Conservation (phyloP, 2,113 vertebrate genomes). For the Eudyptes chrysolophus region DNA sequence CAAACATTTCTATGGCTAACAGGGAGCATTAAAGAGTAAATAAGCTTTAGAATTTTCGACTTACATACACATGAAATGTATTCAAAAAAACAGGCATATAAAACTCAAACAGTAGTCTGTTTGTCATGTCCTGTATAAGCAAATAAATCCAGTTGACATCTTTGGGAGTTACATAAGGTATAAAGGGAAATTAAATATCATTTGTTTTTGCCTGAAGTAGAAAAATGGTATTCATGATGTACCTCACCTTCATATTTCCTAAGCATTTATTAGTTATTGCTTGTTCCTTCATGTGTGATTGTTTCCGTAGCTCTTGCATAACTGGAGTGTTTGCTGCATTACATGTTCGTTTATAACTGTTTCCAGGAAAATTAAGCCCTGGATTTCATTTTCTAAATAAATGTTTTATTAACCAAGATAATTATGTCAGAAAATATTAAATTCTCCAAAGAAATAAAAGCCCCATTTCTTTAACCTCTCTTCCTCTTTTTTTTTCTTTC, state of each 20-base stretch:
- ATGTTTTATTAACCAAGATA: not conserved
- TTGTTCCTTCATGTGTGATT: not conserved
- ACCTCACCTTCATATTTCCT: not conserved
- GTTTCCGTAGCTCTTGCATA: not conserved
- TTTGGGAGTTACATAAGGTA: not conserved
- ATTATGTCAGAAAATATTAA: not conserved
- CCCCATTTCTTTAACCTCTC: not conserved
- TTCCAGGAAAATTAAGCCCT: not conserved
- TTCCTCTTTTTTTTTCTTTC: not conserved
- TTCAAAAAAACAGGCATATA: rapidly evolving
- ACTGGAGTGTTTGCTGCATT: not conserved
- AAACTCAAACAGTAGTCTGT: not conserved
- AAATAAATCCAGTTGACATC: not conserved
- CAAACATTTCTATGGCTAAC: not conserved
- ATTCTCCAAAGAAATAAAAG: not conserved
- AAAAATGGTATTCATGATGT: not conserved
- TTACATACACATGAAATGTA: not conserved
- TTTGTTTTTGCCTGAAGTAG: not conserved
- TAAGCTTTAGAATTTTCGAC: not conserved
- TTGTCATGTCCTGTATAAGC: not conserved
- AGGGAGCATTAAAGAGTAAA: not conserved
- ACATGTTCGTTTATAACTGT: not conserved
- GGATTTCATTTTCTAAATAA: not conserved
- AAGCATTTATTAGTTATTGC: not conserved
- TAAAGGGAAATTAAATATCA: not conserved